A percentile compares a stretch with the other conserved stretches of the same genome.
Evolutionary conservation across 2,888 invertebrate species (phyloP).

Genomic region (Arge pagana): DNA sequence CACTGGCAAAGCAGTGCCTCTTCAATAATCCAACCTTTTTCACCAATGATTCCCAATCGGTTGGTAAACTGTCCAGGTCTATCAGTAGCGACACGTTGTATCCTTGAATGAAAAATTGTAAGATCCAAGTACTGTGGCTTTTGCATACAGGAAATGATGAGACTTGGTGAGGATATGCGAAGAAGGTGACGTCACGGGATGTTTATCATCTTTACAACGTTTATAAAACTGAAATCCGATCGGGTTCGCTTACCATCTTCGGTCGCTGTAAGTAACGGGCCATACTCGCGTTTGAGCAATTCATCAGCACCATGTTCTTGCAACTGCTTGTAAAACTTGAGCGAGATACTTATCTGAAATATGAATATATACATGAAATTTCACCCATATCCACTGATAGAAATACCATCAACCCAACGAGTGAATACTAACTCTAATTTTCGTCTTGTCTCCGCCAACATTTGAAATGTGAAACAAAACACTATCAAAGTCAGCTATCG

Average conservation of each 20-base stretch:
- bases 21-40: constrained; percentile 93
- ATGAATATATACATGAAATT: constrained; percentile 4
- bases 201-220: too few species aligned
- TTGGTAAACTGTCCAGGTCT: constrained; percentile 90
- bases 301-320: constrained; percentile 98
- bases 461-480: constrained; percentile 98
- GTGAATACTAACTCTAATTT: constrained; percentile 86
- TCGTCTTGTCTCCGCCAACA: constrained; percentile 93
- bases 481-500: constrained; percentile 97
- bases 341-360: constrained; percentile 89
- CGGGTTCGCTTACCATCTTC: constrained; percentile 90
- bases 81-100: constrained; percentile 94
- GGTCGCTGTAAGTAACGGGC: constrained; percentile 76
- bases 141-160: neutral
- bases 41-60: constrained; percentile 86
- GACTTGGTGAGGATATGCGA: too few species aligned
- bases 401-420: too few species aligned
- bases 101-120: constrained; percentile 60
- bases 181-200: too few species aligned
- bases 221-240: constrained; percentile 15
- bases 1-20: constrained; percentile 98
- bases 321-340: constrained; percentile 98
- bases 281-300: constrained; percentile 91
- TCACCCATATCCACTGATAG: too few species aligned
- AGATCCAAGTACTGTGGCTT: neutral